Conservation (phyloP, 2,797 vertebrate species). For the Triplophysa bombifrons region DNA sequence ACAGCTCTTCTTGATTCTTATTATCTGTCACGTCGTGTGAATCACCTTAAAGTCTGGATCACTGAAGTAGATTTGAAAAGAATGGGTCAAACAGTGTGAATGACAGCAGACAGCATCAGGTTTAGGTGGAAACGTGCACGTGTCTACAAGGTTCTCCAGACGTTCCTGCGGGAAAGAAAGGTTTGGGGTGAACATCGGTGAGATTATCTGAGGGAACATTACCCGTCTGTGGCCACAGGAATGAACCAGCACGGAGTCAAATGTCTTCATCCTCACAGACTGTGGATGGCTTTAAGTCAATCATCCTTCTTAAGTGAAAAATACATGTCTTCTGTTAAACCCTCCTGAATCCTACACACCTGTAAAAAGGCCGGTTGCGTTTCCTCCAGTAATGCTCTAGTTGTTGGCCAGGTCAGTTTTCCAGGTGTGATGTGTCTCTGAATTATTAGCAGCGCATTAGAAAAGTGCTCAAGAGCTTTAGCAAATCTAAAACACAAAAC, state of each 20-base stretch:
- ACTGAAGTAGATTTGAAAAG: conserved; percentile 86
- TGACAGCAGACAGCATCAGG: conserved; percentile 88
- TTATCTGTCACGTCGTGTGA: neutral
- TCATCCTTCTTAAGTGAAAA: too few relatives aligned
- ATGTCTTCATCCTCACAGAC: neutral
- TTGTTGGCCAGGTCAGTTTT: conserved; percentile 91
- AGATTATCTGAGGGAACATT: neutral
- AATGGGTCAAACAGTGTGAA: conserved; percentile 75
- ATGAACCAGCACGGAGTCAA: neutral
- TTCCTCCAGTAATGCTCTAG: conserved; percentile 84
- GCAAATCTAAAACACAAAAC: conserved; percentile 75
- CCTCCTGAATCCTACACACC: conserved; percentile 55
- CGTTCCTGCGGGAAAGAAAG: conserved; percentile 69
- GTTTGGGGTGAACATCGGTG: neutral
- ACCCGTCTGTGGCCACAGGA: neutral
- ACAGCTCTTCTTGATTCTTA: neutral
- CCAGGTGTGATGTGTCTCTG: conserved; percentile 82
- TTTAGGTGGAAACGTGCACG: conserved; percentile 87
- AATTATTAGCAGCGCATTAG: conserved; percentile 82
- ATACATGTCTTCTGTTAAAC: too few relatives aligned
- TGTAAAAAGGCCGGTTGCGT: conserved; percentile 73
- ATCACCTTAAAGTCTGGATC: conserved; percentile 95
- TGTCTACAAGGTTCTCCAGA: conserved; percentile 78
- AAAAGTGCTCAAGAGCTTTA: conserved; percentile 83
- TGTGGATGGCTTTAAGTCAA: too few relatives aligned